Evolutionary conservation across 92 coral and sea anemone genomes (phyloP).

Genomic region (Scolanthus callimorphus): DNA sequence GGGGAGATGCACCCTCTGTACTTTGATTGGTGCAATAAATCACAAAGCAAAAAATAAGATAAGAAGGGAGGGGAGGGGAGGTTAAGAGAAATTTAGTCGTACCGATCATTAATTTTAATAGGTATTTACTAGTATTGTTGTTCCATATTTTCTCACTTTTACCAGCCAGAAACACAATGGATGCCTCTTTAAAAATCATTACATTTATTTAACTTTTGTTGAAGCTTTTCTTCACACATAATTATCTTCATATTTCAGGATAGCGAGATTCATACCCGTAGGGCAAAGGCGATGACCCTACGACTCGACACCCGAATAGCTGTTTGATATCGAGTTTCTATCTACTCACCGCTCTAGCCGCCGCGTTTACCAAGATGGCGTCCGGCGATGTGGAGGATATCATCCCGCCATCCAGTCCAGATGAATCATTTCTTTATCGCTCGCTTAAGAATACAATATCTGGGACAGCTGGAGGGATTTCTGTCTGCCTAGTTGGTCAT

Average conservation of each 20-base stretch:
- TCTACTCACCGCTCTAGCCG: not conserved
- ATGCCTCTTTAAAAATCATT: too few relatives aligned
- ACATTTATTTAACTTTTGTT: too few relatives aligned
- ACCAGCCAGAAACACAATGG: too few relatives aligned
- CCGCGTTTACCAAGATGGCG: conserved; percentile 49
- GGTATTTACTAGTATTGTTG: too few relatives aligned
- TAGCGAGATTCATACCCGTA: too few relatives aligned
- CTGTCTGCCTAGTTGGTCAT: conserved; percentile 88
- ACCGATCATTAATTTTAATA: too few relatives aligned
- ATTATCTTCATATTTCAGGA: too few relatives aligned
- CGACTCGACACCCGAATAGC: not conserved
- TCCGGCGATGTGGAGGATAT: conserved; percentile 31
- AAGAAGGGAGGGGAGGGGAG: conserved; percentile 6
- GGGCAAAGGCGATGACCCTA: not conserved
- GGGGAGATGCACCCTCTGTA: too few relatives aligned
- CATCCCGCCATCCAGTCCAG: conserved; percentile 8
- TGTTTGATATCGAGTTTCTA: too few relatives aligned
- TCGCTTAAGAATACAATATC: conserved; percentile 67
- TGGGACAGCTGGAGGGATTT: conserved; percentile 75
- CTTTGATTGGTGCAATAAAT: not conserved
- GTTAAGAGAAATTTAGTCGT: too few relatives aligned
- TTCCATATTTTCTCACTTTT: too few relatives aligned
- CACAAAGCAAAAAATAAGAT: not conserved
- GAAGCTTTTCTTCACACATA: too few relatives aligned
- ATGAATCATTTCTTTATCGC: conserved; percentile 52